Base-by-base conservation (phyloP, 2,888 invertebrate species). In the Eupithecia abbreviata region DNA sequence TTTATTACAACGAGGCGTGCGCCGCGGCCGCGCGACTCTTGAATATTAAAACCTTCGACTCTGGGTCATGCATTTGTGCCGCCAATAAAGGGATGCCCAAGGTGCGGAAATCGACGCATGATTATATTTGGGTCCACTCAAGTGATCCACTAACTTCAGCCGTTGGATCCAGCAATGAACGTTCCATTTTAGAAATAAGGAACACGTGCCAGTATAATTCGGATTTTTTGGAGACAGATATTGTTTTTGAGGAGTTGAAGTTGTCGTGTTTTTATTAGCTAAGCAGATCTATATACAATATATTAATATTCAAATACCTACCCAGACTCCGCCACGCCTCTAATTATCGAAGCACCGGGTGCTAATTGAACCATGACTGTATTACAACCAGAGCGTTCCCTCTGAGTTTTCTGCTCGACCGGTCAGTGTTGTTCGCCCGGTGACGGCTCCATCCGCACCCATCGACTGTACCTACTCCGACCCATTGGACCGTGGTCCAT, bases 1-100 rank as follows among this genome's bases (percentile, higher is more conserved):
- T 94, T 94, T 94, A 94, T 94, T 93, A 94, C 92, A 90, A 84
- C 87, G 89, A 85, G 87, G 92, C 93, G 93, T 90, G 91, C 91
- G 91, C 90, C 91, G 89, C 91, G 85, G 86, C 84, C 88, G 90
- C 88, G 90, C 93, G 91, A 85, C 91, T 83, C 90, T 90, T 91
- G 94, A 94, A 94, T 94, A 94, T 93, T 93, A 94, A 94, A 91
- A 87, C 86, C 87, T 81, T 83, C 86, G 84, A 84, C 89, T 91
- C 86, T 93, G 89, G 93, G 94, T 91, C 93, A 92, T 93, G 92
- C 91, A 92, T 91, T 89, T 91, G 91, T 88, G 89, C 87, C 87
- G 87, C 88, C 88, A 87, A 87, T 90, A 90, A 88, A 88, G 85
- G 85, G 85, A 76, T 77, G 71, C 79, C 73, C 74, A 74, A 79